Conservation (phyloP, 2,113 vertebrate genomes). For the Amazona vittata region DNA sequence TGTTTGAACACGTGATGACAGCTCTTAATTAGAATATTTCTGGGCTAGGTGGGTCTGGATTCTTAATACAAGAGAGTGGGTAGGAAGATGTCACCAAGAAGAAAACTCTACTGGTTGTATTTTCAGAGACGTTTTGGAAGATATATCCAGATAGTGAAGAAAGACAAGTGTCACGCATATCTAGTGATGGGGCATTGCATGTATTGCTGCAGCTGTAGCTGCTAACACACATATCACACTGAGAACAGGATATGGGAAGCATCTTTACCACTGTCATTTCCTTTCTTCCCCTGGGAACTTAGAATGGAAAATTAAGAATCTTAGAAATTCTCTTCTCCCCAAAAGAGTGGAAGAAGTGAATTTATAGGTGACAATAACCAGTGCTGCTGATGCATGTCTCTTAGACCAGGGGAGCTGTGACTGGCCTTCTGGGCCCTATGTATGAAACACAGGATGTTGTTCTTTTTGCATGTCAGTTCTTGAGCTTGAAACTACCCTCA, state of each 20-base stretch:
- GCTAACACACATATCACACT: neutral
- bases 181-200: neutral
- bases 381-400: neutral
- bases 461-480: neutral
- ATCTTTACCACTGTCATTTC: neutral
- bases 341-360: neutral
- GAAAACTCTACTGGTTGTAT: neutral
- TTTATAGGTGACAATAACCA: neutral
- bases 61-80: neutral
- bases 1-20: neutral
- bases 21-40: neutral
- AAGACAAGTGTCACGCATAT: neutral
- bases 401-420: accelerated
- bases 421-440: accelerated
- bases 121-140: neutral
- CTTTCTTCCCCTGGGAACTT: neutral
- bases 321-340: neutral
- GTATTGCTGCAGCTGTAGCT: neutral
- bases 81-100: neutral
- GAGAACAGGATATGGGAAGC: neutral
- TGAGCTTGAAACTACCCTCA: neutral
- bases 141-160: neutral
- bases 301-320: neutral
- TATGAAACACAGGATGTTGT: neutral
- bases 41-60: neutral